These are phyloP conservation scores for Heliconius congener DNA, from an alignment of 1,140 invertebrate species.

Conservation along the genomic window DNA sequence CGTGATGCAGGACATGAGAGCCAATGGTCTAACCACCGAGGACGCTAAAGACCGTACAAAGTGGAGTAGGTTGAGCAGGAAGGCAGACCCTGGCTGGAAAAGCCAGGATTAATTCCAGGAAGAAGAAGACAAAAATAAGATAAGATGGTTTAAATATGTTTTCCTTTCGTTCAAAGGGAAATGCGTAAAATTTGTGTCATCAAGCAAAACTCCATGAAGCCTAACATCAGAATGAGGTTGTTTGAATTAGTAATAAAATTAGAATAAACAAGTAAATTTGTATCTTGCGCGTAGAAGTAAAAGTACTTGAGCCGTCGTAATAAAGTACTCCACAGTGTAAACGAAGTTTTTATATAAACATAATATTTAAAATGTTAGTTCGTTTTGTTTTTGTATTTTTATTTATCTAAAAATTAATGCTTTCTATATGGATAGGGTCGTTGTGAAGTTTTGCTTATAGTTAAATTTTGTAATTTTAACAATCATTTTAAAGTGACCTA, in stretches of 20 bases:
- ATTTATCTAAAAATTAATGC: not conserved
- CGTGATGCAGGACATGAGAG: too few relatives aligned
- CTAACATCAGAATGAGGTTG: not conserved
- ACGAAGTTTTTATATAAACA: not conserved
- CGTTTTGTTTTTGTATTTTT: not conserved
- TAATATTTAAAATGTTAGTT: not conserved
- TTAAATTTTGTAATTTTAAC: too few relatives aligned
- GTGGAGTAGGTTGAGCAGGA: too few relatives aligned
- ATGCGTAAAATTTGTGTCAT: not conserved
- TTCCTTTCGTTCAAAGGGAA: not conserved
- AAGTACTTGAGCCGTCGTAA: slow-evolving; percentile 8
- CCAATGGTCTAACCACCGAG: too few relatives aligned
- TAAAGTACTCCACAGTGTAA: not conserved
- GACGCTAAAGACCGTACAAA: too few relatives aligned
- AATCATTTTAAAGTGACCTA: too few relatives aligned
- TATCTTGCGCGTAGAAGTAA: not conserved
- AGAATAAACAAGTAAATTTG: slow-evolving; percentile 9
- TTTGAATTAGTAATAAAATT: slow-evolving; percentile 9
- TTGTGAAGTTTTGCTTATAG: too few relatives aligned
- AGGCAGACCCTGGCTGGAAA: too few relatives aligned
- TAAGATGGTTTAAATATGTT: too few relatives aligned
- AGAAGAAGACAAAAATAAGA: too few relatives aligned
- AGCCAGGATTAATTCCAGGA: too few relatives aligned
- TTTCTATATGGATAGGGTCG: not conserved
- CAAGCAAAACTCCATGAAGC: not conserved